Conservation (phyloP, 1,140 invertebrate genomes). For the Rhagoletis pomonella region DNA sequence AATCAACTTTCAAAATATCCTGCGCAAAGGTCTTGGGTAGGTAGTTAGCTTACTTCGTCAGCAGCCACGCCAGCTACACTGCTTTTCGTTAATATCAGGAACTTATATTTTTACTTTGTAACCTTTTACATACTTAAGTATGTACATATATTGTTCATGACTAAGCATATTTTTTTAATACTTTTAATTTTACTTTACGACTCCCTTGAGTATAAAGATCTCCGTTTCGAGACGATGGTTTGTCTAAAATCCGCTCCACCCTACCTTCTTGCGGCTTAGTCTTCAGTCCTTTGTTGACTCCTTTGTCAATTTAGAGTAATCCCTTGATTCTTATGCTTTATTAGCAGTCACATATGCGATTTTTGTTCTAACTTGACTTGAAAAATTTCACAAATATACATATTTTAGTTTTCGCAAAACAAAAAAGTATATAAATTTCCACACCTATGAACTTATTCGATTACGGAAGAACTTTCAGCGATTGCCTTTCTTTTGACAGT, state of each 20-base stretch:
- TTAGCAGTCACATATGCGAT: neutral
- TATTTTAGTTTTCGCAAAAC: neutral
- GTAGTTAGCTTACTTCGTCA: too few species aligned
- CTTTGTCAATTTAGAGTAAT: neutral
- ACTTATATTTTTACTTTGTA: too few species aligned
- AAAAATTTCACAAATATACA: neutral
- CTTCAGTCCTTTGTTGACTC: neutral
- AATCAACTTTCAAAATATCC: too few species aligned
- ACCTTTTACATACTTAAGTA: too few species aligned
- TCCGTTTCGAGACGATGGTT: too few species aligned
- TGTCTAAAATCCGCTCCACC: conserved; percentile 19
- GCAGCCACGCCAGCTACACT: too few species aligned
- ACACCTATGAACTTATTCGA: conserved; percentile 33
- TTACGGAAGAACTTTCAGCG: conserved; percentile 34
- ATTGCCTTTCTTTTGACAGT: conserved; percentile 10
- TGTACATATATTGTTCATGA: too few species aligned
- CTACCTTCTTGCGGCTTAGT: neutral
- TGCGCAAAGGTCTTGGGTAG: too few species aligned
- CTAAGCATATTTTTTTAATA: too few species aligned
- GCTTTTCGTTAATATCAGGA: too few species aligned
- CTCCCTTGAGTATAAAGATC: too few species aligned
- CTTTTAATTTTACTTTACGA: too few species aligned
- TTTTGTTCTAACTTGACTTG: neutral
- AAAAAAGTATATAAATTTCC: conserved; percentile 13
- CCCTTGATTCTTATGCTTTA: neutral